A percentile compares a stretch with the other conserved stretches of the same genome.
Evolutionary conservation across 2,797 vertebrate genomes (phyloP).

Genomic region (Balearica regulorum): DNA sequence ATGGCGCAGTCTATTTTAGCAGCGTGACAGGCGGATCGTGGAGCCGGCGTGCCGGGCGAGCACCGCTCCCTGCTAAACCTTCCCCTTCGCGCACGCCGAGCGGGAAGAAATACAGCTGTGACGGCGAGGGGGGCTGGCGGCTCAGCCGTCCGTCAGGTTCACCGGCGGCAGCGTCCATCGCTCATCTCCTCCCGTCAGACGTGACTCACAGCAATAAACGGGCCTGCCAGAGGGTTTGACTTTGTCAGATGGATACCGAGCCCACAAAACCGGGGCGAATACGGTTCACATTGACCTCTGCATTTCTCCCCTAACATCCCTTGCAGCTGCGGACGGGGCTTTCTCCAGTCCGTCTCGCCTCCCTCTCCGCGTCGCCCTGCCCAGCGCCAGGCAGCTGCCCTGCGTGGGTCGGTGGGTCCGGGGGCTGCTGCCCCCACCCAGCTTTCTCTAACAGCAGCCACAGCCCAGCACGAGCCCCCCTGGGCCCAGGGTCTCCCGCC

Average conservation of each 20-base stretch:
- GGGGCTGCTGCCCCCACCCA: background rate
- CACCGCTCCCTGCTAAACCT: background rate
- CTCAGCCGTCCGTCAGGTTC: background rate
- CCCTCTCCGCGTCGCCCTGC: background rate
- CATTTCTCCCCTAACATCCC: background rate
- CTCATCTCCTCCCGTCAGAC: background rate
- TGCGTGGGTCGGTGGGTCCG: fast-evolving
- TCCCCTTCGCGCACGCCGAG: background rate
- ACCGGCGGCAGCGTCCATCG: background rate
- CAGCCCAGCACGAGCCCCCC: background rate
- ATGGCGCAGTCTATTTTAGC: background rate
- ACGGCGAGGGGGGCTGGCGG: background rate
- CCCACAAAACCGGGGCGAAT: background rate
- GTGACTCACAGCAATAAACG: background rate
- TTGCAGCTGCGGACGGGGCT: background rate
- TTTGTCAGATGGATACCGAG: background rate
- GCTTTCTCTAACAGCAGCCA: background rate
- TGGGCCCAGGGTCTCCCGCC: too few relatives aligned
- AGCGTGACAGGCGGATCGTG: background rate
- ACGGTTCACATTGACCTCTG: fast-evolving
- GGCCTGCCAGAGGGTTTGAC: background rate
- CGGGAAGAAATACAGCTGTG: background rate
- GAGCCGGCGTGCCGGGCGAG: background rate
- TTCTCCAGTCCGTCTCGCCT: background rate
- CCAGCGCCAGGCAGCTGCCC: background rate